Evolutionary conservation across 2,113 vertebrate species (phyloP).

Genomic region (Hippocampus zosterae): DNA sequence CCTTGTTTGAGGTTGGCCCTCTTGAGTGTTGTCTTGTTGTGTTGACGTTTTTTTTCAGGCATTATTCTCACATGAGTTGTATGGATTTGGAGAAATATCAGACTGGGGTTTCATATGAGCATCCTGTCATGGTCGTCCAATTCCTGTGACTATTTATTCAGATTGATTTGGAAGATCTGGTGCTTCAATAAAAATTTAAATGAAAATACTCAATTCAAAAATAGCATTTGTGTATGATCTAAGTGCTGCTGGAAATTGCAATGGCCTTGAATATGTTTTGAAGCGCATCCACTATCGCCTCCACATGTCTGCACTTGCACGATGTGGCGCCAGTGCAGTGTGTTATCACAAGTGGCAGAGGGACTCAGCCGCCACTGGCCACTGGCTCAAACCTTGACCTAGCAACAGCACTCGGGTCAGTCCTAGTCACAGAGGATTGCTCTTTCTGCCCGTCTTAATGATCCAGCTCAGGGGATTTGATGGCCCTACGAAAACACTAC

Average conservation of each 20-base stretch:
- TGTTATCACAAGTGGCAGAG: constrained; percentile 46
- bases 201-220: not conserved
- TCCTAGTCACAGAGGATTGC: constrained; percentile 54
- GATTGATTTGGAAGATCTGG: not conserved
- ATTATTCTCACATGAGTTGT: not conserved
- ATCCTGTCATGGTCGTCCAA: not conserved
- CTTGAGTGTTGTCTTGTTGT: constrained; percentile 2
- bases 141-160: not conserved
- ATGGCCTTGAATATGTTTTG: too few relatives aligned
- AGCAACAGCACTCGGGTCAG: constrained; percentile 27
- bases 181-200: not conserved
- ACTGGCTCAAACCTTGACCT: constrained; percentile 54
- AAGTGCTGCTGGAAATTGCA: too few relatives aligned
- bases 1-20: not conserved
- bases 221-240: too few relatives aligned
- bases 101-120: not conserved
- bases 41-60: not conserved
- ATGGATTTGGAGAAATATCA: not conserved
- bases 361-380: constrained; percentile 51
- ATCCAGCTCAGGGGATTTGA: constrained; percentile 30
- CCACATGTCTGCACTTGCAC: constrained; percentile 7
- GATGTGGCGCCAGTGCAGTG: not conserved
- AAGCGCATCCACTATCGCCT: constrained; percentile 7
- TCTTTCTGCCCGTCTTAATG: constrained; percentile 54
- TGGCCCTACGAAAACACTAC: constrained; percentile 33